phyloP scores from a whole-genome alignment of 1,140 invertebrate genomes.

The Drosophila persimilis region DNA sequence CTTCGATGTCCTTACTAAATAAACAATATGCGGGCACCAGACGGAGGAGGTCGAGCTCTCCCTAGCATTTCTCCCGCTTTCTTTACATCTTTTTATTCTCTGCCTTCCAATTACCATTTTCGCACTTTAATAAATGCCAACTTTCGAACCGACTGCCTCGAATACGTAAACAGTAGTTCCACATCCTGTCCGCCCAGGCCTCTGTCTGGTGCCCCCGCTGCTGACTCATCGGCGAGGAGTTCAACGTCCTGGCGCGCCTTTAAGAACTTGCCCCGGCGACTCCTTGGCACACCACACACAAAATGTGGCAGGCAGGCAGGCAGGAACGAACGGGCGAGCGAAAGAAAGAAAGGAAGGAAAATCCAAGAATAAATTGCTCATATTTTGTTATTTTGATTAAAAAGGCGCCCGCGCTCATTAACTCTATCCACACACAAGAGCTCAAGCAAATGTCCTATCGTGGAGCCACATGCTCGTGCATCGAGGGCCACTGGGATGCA shows the following conservation, averaged over 20 bases:
- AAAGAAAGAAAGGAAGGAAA: conserved; percentile 40
- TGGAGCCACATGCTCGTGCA: conserved; percentile 14
- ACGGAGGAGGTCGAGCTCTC: conserved; percentile 12
- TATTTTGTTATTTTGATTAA: conserved; percentile 62
- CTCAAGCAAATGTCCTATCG: conserved; percentile 49
- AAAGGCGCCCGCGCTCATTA: conserved; percentile 59
- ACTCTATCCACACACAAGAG: conserved; percentile 30
- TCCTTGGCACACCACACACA: conserved; percentile 40
- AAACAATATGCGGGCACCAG: conserved; percentile 52
- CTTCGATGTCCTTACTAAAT: conserved; percentile 54
- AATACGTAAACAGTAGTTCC: conserved; percentile 37
- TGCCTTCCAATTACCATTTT: conserved; percentile 44
- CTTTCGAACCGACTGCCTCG: conserved; percentile 25
- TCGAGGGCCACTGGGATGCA: conserved; percentile 34
- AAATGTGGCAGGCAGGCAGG: not conserved
- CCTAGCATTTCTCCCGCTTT: not conserved
- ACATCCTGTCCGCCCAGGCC: conserved; percentile 41
- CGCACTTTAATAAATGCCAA: conserved; percentile 57
- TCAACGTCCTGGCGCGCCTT: conserved; percentile 55
- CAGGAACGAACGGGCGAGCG: conserved; percentile 4
- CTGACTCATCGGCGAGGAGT: conserved; percentile 35
- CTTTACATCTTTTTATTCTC: not conserved
- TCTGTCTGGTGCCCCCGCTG: conserved; percentile 34
- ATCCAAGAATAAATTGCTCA: conserved; percentile 53
- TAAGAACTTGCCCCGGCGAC: conserved; percentile 35